Base-by-base conservation (phyloP, 2,888 invertebrate genomes). In the Apomyelois bistriatella region DNA sequence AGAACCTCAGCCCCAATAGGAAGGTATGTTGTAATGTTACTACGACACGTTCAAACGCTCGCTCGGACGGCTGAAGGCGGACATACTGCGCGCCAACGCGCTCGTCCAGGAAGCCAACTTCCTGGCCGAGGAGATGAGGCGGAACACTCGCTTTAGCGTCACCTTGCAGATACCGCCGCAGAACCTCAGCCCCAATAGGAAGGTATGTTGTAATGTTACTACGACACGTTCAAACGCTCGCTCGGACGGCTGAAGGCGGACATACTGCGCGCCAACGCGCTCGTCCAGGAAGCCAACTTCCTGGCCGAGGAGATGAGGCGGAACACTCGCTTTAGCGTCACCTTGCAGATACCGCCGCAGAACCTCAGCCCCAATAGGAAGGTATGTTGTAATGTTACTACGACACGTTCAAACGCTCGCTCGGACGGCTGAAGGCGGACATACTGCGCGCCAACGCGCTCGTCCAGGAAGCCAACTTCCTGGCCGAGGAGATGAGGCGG, bases 91-190 rank as follows among this genome's bases (percentile, higher is more conserved):
- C 57, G 99, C 99, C 36, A 99, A 99, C 87, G 93, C 97, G 9
- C 90, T 98, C 56, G 98, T 98, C 12, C 95, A 98, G 74, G 99
- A 99, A 85, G 99, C 99, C 10, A 99, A 99, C 91, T 96, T 97
- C 83, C 91, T 99, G 5, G 22, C 99, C 1, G 97, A 97, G 78
- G 99, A 99, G 91, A 96, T 99, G 96, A 93, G 94, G 48, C 93
- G 96, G 70, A 95, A 96, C 80, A 98, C 98, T 0, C 95, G 97
- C 74, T 99, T 98, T 84, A 97, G 97, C 75, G 99, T 99, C 58
- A 99, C 99, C 7, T 91, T 99, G 65, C 99, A 99, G 90, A 99
- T 99, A 66, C 99, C 99, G 57, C 98, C 99, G 58, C 96, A 96
- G 65, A 99, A 99, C 90, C 92, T 99, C 53, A 97, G 97, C 82